These are phyloP conservation scores for Geotria australis DNA, from an alignment of 2,797 vertebrate species.

Conservation along the genomic window DNA sequence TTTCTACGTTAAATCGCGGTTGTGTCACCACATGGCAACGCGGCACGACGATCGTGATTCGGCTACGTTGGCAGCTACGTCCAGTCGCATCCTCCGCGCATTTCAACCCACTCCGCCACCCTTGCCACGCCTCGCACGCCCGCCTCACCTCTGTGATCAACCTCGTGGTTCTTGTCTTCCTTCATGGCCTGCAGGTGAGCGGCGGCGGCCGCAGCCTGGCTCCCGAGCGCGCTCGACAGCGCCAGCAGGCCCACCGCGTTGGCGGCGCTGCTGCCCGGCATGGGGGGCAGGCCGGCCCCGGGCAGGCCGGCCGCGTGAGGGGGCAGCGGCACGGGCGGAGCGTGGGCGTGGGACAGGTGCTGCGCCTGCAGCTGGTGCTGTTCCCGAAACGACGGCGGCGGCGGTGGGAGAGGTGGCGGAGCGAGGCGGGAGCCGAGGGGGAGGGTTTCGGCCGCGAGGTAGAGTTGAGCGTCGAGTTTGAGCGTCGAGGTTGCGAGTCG, in stretches of 20 bases:
- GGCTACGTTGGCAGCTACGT: too few species aligned
- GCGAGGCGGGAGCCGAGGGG: background rate
- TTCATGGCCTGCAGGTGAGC: constrained; percentile 63
- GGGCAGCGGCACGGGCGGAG: constrained; percentile 54
- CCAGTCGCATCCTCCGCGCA: too few species aligned
- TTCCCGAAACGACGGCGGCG: constrained; percentile 15
- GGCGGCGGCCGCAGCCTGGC: constrained; percentile 14
- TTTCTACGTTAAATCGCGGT: too few species aligned
- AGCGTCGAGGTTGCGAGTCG: too few species aligned
- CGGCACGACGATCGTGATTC: too few species aligned
- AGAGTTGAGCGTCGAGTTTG: too few species aligned
- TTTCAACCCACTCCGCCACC: too few species aligned
- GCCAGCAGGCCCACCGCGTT: constrained; percentile 21
- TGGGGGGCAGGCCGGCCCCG: constrained; percentile 44
- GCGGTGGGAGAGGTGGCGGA: too few species aligned
- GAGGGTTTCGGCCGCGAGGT: too few species aligned
- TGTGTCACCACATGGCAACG: too few species aligned
- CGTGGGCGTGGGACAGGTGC: constrained; percentile 71
- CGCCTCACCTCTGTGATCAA: constrained; percentile 62
- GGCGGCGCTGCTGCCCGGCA: constrained; percentile 37
- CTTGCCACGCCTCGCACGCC: too few species aligned
- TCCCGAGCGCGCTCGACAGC: constrained; percentile 40
- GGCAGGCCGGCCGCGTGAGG: constrained; percentile 62
- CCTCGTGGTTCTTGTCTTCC: constrained; percentile 76
- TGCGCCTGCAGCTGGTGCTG: constrained; percentile 94